Percentiles rank a stretch among this genome's conserved stretches.
phyloP scores from a whole-genome alignment of 30 jellyfish, hydroid and myxozoan genomes.

The Cassiopea xamachana region DNA sequence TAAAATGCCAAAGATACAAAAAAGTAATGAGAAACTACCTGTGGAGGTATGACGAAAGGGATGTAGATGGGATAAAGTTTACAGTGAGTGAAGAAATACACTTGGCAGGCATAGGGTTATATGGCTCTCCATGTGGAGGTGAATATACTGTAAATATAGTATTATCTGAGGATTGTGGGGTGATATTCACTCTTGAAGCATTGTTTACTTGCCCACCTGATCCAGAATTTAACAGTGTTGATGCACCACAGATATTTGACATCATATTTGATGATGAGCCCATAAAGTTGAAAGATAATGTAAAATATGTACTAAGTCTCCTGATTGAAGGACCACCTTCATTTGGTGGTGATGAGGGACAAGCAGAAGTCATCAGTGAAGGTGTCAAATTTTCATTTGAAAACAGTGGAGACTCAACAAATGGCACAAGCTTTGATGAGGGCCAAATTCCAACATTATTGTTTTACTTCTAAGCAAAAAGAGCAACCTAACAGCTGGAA shows the following conservation, averaged over 20 bases:
- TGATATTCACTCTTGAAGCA: conserved; percentile 52
- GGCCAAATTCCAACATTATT: conserved; percentile 96
- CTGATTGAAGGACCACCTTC: conserved; percentile 99
- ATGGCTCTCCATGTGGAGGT: conserved; percentile 99
- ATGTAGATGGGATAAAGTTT: conserved; percentile 87
- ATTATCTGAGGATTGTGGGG: conserved; percentile 70
- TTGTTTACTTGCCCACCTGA: conserved; percentile 97
- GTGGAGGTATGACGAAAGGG: conserved; percentile 98
- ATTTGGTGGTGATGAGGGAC: conserved; percentile 99
- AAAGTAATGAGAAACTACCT: conserved; percentile 89
- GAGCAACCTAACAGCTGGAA: background rate
- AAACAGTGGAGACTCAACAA: conserved; percentile 94
- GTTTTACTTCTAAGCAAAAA: conserved; percentile 61
- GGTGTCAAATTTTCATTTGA: conserved; percentile 94
- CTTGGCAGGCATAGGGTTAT: conserved; percentile 91
- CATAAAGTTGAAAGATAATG: conserved; percentile 72
- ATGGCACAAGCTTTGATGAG: conserved; percentile 99
- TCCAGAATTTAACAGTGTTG: conserved; percentile 83
- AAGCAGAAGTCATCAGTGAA: conserved; percentile 76
- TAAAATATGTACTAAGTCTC: conserved; percentile 74
- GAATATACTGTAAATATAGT: conserved; percentile 77
- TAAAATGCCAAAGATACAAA: conserved; percentile 75
- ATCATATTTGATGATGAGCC: conserved; percentile 93
- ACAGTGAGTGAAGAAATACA: conserved; percentile 87
- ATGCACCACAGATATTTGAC: conserved; percentile 83